phyloP scores from a whole-genome alignment of 2,113 vertebrate genomes.

The Chrysochloris asiatica region DNA sequence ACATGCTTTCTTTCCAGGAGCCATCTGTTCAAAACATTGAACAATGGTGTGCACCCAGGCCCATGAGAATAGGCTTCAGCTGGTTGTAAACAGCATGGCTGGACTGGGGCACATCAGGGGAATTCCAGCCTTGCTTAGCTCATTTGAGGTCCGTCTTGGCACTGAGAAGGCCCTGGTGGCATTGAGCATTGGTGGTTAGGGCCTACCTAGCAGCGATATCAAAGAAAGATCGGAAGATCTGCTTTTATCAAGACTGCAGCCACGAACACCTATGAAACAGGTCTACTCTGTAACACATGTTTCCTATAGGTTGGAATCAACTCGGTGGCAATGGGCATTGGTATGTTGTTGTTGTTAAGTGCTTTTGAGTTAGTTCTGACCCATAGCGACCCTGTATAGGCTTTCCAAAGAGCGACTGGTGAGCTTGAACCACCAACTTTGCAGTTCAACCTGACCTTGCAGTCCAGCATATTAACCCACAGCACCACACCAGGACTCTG shows the following conservation, averaged over 20 bases:
- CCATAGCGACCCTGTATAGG: too few relatives aligned
- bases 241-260: neutral
- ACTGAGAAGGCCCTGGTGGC: too few relatives aligned
- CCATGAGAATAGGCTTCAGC: neutral
- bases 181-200: neutral
- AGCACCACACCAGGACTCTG: too few relatives aligned
- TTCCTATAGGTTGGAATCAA: too few relatives aligned
- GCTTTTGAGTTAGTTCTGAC: too few relatives aligned
- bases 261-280: neutral
- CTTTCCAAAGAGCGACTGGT: too few relatives aligned
- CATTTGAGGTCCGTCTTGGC: neutral
- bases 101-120: neutral
- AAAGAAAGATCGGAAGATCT: neutral
- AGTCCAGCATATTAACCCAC: too few relatives aligned
- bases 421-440: too few relatives aligned
- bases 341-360: too few relatives aligned
- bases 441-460: too few relatives aligned
- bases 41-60: neutral
- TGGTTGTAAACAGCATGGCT: neutral
- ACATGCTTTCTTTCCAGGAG: constrained; percentile 3
- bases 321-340: neutral
- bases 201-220: neutral
- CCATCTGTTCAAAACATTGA: neutral
- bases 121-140: neutral
- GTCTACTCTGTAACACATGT: neutral